Evolutionary conservation across 1,140 invertebrate genomes (phyloP), one percentile per base, ranked within the genome.

Genomic region (Leptinotarsa lineolata): DNA sequence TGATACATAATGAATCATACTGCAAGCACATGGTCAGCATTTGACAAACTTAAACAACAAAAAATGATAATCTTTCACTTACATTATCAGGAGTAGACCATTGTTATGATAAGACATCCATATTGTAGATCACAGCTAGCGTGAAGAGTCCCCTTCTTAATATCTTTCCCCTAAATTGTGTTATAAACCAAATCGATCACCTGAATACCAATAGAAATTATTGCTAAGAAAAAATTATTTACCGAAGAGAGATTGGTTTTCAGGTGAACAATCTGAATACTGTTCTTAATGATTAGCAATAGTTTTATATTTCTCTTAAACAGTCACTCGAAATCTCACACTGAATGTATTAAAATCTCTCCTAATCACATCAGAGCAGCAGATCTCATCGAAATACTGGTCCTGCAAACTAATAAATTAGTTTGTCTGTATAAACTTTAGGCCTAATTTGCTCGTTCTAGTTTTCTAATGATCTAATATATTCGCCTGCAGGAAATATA

Each of bases 51-150:
- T 39, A 39, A 39, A 39, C 30, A 39, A 39, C 30, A 39, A 39
- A 39, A 11, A 39, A 39, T 39, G 30, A 39, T 39, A 11, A 39
- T 39, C 30, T 39, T 11, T 39, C 30, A 39, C 30, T 39, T 39
- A 39, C 30, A 39, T 39, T 2, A 39, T 39, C 30, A 39, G 30
- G 24, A 73, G 67, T 76, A 76, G 71, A 76, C 76, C 70, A 68
- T 74, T 75, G 68, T 71, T 67, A 75, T 72, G 72, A 77, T 77
- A 77, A 78, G 44, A 75, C 72, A 76, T 78, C 74, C 77, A 77
- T 77, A 78, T 78, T 77, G 77, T 78, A 78, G 77, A 78, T 78
- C 77, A 78, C 77, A 78, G 77, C 75, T 78, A 78, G 73, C 73
- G 77, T 78, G 77, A 77, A 78, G 74, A 76, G 72, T 78, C 75